These are phyloP conservation scores for Siderastrea radians DNA, from an alignment of 92 coral and sea anemone species.

Conservation along the genomic window DNA sequence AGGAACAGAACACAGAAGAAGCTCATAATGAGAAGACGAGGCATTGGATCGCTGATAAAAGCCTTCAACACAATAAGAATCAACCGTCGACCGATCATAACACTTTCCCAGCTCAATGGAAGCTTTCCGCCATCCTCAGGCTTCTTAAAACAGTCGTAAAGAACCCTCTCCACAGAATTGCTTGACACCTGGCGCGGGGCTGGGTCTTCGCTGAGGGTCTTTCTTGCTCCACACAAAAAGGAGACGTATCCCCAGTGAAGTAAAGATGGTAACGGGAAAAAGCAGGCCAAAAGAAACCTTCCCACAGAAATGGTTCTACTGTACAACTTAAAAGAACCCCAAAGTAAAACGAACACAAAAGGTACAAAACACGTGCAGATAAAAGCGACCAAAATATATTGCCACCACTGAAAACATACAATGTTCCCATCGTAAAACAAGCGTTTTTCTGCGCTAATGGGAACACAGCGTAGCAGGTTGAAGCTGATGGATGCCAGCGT, in stretches of 20 bases:
- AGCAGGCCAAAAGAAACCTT: constrained; percentile 65
- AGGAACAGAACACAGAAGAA: constrained; percentile 42
- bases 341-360: constrained; percentile 65
- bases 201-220: not conserved
- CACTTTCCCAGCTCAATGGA: constrained; percentile 57
- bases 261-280: constrained; percentile 77
- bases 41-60: constrained; percentile 47
- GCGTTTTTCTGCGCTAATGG: constrained; percentile 59
- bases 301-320: constrained; percentile 54
- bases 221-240: not conserved
- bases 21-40: constrained; percentile 42
- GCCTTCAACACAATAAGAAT: constrained; percentile 33
- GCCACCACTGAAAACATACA: constrained; percentile 89
- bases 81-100: constrained; percentile 63
- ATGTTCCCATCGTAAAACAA: constrained; percentile 74
- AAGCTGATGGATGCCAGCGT: constrained; percentile 60
- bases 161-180: not conserved
- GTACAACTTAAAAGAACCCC: constrained; percentile 75
- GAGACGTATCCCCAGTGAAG: constrained; percentile 33
- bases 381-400: constrained; percentile 65
- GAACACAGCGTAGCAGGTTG: constrained; percentile 68
- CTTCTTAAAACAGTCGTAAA: not conserved
- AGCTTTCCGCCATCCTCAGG: not conserved
- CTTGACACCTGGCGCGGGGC: not conserved
- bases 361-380: constrained; percentile 69